Evolutionary conservation across 2,113 vertebrate genomes (phyloP), one percentile per base, ranked within the genome.

Genomic region (Orycteropus afer): DNA sequence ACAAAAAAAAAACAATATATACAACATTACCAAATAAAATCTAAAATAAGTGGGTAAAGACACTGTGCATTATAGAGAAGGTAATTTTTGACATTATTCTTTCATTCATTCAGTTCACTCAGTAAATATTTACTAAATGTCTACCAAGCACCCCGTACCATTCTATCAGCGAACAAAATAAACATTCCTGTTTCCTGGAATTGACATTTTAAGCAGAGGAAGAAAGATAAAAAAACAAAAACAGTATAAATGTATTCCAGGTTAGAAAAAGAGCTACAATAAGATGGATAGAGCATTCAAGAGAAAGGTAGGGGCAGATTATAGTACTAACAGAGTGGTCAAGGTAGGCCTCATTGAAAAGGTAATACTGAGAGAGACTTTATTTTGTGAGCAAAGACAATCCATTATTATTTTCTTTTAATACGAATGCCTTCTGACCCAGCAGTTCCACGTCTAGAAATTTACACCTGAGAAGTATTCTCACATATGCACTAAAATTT

Each of bases 401-500:
- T 81, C 40, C n/a, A 57, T 37, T 37, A 37, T n/a, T 22, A 22
- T 57, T 20, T 10, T 71, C 47, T 87, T 13, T 22, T 29, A 71
- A 57, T 22, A 12, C n/a, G 40, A 81, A 29, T 71, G 51, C 7
- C 63, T 81, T 93, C n/a, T 93, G 65, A 55, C 47, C 59, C 59
- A 80, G 37, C 40, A 49, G 18, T 80, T 67, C 45, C 17, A 89
- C 18, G 67, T 87, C 76, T 73, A 61, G 74, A 0, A 80, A 42
- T 59, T 42, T 61, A 73, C 22, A 73, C 37, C 42, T 73, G 9
- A 87, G 29, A 86, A 78, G 23, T 69, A 85, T 29, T 80, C 63
- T 83, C 55, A 61, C 69, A 86, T 80, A 45, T 51, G 20, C 84
- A 81, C 47, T 61, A 81, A 87, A 93, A 79, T 81, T 45, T 73